Base-by-base conservation (phyloP, 1,140 invertebrate species). In the Dufourea novaeangliae region DNA sequence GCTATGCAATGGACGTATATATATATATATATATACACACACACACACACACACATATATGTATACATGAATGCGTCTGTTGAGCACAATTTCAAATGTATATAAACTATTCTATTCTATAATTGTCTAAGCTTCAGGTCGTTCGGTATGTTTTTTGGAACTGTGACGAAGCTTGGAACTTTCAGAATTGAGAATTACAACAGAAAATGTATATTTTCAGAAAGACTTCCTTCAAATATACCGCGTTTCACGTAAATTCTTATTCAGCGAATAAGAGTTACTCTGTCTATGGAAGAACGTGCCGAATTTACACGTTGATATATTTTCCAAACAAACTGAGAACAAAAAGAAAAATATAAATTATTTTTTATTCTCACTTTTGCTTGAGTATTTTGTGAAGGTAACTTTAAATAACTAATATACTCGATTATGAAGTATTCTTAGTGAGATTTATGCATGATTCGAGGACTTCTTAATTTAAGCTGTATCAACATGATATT, bases 311-410 rank as follows among this genome's bases (percentile, higher is more conserved):
- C 41, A 32, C 22, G 11, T 59, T 44, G 29, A 76, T 76, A 69
- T 76, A 69, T 57, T 76, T 76, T 61, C 57, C 32, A 27, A 59
- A 6, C 29, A 41, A 69, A 32, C 25, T n/a, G 25, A 75, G 8
- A 59, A 57, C 44, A 62, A 17, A 74, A 74, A 27, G 46, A 20
- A n/a, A n/a, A n/a, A n/a, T n/a, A n/a, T 46, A 39, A 25, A 76
- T 76, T 76, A 76, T 76, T 76, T 76, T 76, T 76, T 11, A 76
- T 69, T 41, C 63, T 66, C 41, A 50, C 63, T 66, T 62, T 66
- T 66, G 39, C 63, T 78, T 78, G 56, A 14, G 22, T 73, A 78
- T 66, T 78, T 63, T 63, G 56, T 44, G 44, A 78, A 73, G 34
- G 46, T 63, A 63, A 72, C 54, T 78, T 78, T 73, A 57, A 59